Conservation (phyloP, 2,888 invertebrate species). For the Lithophane leautieri region DNA sequence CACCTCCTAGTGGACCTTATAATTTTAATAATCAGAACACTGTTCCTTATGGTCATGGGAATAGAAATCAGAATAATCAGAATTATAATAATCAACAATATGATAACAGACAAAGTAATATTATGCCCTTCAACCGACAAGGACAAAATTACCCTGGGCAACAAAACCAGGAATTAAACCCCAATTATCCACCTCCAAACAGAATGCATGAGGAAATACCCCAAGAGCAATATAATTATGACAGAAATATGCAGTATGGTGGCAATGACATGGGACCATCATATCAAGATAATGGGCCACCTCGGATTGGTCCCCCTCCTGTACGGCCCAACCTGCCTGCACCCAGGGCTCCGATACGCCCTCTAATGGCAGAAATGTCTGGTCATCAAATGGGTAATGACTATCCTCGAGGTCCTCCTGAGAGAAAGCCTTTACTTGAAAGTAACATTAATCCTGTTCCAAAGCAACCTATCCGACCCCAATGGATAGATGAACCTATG, state of each 20-base stretch:
- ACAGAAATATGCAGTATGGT: conserved; percentile 71
- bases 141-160: conserved; percentile 65
- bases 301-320: conserved; percentile 50
- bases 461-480: conserved; percentile 58
- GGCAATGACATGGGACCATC: conserved; percentile 47
- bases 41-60: conserved; percentile 68
- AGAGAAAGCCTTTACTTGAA: conserved; percentile 59
- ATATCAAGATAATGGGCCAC: conserved; percentile 57
- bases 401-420: conserved; percentile 52
- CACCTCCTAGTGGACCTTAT: conserved; percentile 45
- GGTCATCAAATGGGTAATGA: conserved; percentile 64
- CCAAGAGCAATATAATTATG: conserved; percentile 71
- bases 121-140: conserved; percentile 69
- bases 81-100: conserved; percentile 67
- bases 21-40: conserved; percentile 53
- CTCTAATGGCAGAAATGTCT: conserved; percentile 65
- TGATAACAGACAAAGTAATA: conserved; percentile 68
- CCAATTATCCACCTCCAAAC: conserved; percentile 68
- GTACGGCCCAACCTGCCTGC: conserved; percentile 66
- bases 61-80: conserved; percentile 71
- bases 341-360: conserved; percentile 64
- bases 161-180: conserved; percentile 66
- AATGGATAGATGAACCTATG: conserved; percentile 87
- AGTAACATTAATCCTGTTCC: conserved; percentile 53
- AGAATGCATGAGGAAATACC: conserved; percentile 66